A percentile compares a stretch with the other conserved stretches of the same genome.
These are phyloP conservation scores for Lindbergichthys nudifrons DNA, from an alignment of 2,797 vertebrate genomes.

Conservation along the genomic window DNA sequence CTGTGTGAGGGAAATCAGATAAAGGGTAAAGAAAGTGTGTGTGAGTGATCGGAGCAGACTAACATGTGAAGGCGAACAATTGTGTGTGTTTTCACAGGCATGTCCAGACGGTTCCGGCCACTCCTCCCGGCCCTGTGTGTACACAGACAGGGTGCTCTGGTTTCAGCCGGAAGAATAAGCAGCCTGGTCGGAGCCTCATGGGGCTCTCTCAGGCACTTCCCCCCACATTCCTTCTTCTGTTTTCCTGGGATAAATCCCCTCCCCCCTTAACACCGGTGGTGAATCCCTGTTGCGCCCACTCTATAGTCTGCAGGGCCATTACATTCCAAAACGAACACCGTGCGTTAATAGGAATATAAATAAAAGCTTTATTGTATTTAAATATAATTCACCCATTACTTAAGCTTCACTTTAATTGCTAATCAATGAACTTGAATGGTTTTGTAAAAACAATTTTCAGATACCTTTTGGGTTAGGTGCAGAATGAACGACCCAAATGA, in stretches of 20 bases:
- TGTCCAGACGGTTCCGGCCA: slow-evolving; percentile 55
- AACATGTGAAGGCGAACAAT: not conserved
- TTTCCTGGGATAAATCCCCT: slow-evolving; percentile 49
- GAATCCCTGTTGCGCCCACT: slow-evolving; percentile 35
- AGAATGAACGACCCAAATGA: not conserved
- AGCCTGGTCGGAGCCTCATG: slow-evolving; percentile 61
- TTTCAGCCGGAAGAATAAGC: slow-evolving; percentile 72
- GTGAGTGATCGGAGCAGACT: not conserved
- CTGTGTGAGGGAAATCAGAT: not conserved
- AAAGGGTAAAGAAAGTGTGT: not conserved
- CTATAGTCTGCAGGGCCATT: not conserved
- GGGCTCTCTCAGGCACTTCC: slow-evolving; percentile 50
- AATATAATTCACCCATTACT: not conserved
- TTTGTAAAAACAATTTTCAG: not conserved
- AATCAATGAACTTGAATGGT: not conserved
- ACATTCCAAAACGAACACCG: not conserved
- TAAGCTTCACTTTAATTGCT: not conserved
- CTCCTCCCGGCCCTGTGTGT: slow-evolving; percentile 24
- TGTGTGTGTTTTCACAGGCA: slow-evolving; percentile 46
- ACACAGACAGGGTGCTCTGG: slow-evolving; percentile 51
- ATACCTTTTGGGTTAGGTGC: not conserved
- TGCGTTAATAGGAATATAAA: not conserved
- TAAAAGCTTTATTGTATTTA: not conserved
- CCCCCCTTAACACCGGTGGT: slow-evolving; percentile 39
- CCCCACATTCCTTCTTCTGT: slow-evolving; percentile 67